A percentile compares a stretch with the other conserved stretches of the same genome.
Conservation (phyloP, 1,140 invertebrate genomes). For the Dendroctonus ponderosae region DNA sequence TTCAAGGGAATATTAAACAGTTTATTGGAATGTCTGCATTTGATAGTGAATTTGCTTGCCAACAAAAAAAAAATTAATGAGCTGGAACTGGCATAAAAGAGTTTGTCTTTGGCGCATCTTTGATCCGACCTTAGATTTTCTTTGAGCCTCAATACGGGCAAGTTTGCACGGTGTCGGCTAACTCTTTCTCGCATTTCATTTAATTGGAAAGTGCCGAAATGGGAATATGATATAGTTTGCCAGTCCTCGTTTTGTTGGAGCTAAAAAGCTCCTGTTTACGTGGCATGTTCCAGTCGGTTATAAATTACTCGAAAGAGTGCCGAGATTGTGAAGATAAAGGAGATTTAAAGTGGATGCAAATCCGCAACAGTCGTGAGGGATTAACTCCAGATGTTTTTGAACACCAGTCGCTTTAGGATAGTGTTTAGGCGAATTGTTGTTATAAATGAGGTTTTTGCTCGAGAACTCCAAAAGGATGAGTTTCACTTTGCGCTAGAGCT, state of each 20-base stretch:
- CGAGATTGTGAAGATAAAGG: background rate
- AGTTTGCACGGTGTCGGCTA: background rate
- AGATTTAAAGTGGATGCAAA: constrained; percentile 5
- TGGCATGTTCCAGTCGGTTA: background rate
- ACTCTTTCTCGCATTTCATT: background rate
- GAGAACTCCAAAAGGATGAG: no score
- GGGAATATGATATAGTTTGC: background rate
- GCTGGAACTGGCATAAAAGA: background rate
- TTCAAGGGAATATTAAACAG: background rate
- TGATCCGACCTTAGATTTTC: background rate
- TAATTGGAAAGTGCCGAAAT: background rate
- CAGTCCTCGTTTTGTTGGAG: background rate
- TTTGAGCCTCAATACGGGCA: background rate
- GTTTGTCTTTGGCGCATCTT: background rate
- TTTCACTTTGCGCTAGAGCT: no score
- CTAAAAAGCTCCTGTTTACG: background rate
- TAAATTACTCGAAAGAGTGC: constrained; percentile 2
- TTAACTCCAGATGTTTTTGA: no score
- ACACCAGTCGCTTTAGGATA: no score
- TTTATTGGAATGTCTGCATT: background rate
- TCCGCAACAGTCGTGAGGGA: background rate
- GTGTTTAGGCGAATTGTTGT: no score
- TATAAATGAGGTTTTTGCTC: no score
- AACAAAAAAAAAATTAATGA: background rate
- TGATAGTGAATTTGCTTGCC: background rate